Conservation (phyloP, 2,113 vertebrate genomes). For the Engraulis encrasicolus region DNA sequence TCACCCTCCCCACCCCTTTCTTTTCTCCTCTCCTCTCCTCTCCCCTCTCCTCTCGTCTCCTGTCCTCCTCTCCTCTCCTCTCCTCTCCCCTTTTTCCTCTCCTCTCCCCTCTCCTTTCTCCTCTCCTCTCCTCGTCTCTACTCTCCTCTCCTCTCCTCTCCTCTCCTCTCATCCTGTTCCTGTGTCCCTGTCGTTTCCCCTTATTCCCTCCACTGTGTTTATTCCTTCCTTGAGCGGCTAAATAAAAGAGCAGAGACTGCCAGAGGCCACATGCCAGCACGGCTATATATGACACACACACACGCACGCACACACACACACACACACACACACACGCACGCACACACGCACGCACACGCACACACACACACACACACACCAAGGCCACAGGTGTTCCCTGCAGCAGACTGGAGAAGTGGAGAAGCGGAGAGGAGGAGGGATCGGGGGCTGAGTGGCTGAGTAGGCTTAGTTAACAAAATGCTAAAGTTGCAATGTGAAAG, state of each 20-base stretch:
- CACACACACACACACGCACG: too few species aligned
- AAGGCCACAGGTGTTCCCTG: conserved; percentile 3
- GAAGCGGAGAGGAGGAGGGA: neutral
- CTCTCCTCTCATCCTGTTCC: conserved; percentile 14
- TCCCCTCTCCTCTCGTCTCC: too few species aligned
- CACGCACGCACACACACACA: too few species aligned
- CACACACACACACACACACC: too few species aligned
- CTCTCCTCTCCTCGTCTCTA: too few species aligned
- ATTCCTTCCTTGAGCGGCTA: neutral
- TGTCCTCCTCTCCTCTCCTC: too few species aligned
- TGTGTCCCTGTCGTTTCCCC: conserved; percentile 36
- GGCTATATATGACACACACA: neutral
- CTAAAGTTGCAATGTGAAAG: neutral
- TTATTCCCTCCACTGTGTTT: conserved; percentile 36
- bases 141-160: conserved; percentile 36
- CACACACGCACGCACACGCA: too few species aligned
- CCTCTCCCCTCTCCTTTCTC: too few species aligned
- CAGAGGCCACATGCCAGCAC: neutral
- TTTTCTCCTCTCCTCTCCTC: too few species aligned
- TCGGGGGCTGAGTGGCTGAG: neutral
- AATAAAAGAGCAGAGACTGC: neutral
- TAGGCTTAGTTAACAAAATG: neutral
- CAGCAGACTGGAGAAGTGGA: neutral
- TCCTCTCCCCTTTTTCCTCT: too few species aligned
- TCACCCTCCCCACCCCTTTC: too few species aligned